These are phyloP conservation scores for Aphis craccivora DNA, from an alignment of 1,140 invertebrate species.

Conservation along the genomic window DNA sequence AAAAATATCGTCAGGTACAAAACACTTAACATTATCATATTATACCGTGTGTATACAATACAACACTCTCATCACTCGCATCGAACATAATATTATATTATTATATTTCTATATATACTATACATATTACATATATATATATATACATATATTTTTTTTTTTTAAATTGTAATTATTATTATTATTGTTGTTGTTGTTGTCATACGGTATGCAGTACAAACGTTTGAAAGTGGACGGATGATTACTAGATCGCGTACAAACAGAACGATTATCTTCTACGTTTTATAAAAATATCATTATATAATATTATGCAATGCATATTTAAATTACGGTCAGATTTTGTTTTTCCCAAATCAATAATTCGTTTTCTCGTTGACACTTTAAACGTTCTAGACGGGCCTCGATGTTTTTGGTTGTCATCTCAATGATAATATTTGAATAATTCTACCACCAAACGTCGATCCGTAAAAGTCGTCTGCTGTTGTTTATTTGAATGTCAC, in stretches of 20 bases:
- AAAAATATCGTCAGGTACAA: background rate
- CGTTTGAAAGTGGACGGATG: background rate
- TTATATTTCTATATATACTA: background rate
- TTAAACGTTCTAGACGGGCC: background rate
- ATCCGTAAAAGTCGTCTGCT: background rate
- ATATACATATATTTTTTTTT: background rate
- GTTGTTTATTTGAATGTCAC: background rate
- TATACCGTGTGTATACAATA: background rate
- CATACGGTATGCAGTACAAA: background rate
- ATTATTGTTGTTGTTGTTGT: background rate
- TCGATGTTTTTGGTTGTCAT: background rate
- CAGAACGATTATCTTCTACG: constrained; percentile 23
- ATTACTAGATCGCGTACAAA: background rate
- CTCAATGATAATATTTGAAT: background rate
- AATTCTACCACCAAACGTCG: background rate
- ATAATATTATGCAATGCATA: too few species aligned
- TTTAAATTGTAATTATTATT: background rate
- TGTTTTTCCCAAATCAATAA: background rate
- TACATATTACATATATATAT: too few species aligned
- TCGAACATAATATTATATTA: background rate
- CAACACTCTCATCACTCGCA: background rate
- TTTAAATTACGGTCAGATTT: background rate
- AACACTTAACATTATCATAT: background rate
- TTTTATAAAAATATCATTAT: background rate
- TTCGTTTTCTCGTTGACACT: background rate